Base-by-base conservation (phyloP, 1,140 invertebrate species). In the Bombus impatiens region DNA sequence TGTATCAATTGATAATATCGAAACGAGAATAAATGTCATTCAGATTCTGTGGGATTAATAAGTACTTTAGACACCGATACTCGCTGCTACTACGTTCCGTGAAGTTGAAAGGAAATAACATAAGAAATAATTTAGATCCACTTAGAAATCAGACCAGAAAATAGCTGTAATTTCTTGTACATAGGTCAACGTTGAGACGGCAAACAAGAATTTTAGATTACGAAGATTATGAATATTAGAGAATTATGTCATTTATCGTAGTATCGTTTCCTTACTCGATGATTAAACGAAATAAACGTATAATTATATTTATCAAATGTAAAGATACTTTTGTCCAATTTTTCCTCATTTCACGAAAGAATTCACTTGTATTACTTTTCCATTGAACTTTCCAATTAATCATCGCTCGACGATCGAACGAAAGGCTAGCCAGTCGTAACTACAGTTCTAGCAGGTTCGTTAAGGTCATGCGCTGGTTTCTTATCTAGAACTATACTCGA, bases 401-500 rank as follows among this genome's bases (percentile, higher is more conserved):
- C n/a, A 1, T 37, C 12, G 25, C 25, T 13, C 22, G 22, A 35
- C 6, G 13, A 37, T 72, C 40, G 5, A 57, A 44, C 4, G 28
- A 40, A 71, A 37, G n/a, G 25, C 25, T 9, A 72, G 53, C 10
- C 22, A 62, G 47, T 53, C n/a, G n/a, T 75, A 67, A 70, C 37
- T 68, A 44, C 44, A 67, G 32, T 70, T 78, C 42, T 67, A 70
- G 18, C 42, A 68, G n/a, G 44, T 57, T 78, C 47, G 75, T 78
- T 78, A 84, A 70, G 59, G 53, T 57, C 28, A 68, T 57, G 35
- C 59, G 65, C 18, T 79, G 78, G 44, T 68, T 65, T 88, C 75
- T 88, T 86, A 89, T 86, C 87, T 86, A 68, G 68, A 86, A 83
- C 67, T 68, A 68, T 88, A 79, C 84, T 72, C 59, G 84, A 89